These are phyloP conservation scores for Bovichtus diacanthus DNA, from an alignment of 2,797 vertebrate species.

Conservation along the genomic window DNA sequence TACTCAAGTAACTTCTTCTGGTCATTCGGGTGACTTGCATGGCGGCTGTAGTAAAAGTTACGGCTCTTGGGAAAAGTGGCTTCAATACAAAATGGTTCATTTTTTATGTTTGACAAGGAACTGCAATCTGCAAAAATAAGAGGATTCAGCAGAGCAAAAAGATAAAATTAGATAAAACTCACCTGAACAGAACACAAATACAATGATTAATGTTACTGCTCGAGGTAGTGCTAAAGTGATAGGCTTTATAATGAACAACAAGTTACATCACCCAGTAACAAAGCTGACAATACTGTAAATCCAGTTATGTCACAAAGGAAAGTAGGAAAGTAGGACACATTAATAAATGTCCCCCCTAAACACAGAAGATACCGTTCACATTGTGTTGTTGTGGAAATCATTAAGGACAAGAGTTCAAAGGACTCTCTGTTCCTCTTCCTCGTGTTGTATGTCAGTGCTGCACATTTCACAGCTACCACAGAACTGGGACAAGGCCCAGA, in stretches of 20 bases:
- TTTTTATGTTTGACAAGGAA: conserved; percentile 14
- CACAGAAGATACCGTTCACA: neutral
- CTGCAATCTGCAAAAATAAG: conserved; percentile 15
- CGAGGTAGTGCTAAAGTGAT: neutral
- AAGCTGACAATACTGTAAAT: conserved; percentile 14
- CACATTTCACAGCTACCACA: neutral
- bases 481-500: neutral
- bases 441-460: neutral
- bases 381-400: conserved; percentile 12
- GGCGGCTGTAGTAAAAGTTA: conserved; percentile 5
- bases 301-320: conserved; percentile 10
- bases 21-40: conserved; percentile 4
- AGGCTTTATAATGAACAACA: neutral
- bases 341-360: conserved; percentile 11
- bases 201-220: neutral
- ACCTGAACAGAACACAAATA: conserved; percentile 10
- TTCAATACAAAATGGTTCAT: conserved; percentile 3
- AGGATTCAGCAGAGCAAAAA: conserved; percentile 11
- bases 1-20: neutral
- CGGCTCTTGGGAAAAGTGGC: conserved; percentile 14
- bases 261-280: neutral
- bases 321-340: conserved; percentile 25
- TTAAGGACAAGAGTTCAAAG: neutral
- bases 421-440: neutral
- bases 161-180: conserved; percentile 21